A percentile compares a stretch with the other conserved stretches of the same genome.
Conservation (phyloP, 2,888 invertebrate genomes). For the Balanococcus diminutus region DNA sequence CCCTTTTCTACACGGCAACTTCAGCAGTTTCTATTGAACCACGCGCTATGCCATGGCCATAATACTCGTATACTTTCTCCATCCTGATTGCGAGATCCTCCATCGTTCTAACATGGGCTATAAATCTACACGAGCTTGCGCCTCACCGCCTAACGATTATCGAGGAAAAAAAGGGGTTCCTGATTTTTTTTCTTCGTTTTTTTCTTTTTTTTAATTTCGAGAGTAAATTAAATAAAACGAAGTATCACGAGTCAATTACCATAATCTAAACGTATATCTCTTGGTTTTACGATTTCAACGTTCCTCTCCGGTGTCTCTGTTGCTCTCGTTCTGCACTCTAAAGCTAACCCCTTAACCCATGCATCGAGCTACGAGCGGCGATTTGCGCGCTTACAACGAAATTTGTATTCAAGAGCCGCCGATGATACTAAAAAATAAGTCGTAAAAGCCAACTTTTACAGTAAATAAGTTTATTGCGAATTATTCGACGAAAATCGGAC, state of each 20-base stretch:
- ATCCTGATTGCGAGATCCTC: background rate
- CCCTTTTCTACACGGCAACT: background rate
- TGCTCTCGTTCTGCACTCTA: background rate
- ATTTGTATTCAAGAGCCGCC: conserved; percentile 38
- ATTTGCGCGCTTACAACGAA: background rate
- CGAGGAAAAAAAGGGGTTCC: background rate
- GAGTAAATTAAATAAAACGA: conserved; percentile 33
- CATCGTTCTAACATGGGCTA: background rate
- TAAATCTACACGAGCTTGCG: background rate
- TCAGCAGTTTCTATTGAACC: too few species aligned
- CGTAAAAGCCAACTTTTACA: conserved; percentile 40
- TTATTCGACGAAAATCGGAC: conserved; percentile 40
- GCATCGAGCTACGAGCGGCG: background rate
- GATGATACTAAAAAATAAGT: conserved; percentile 36
- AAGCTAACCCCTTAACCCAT: too few species aligned
- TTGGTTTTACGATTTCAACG: background rate
- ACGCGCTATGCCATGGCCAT: background rate
- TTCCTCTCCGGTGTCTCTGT: background rate
- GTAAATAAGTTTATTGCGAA: conserved; percentile 39
- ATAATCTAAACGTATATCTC: conserved; percentile 37
- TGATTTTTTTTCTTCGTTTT: background rate
- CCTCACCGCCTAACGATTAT: background rate
- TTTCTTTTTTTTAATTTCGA: conserved; percentile 35
- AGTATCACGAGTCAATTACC: conserved; percentile 42
- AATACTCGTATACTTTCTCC: background rate